A percentile compares a stretch with the other conserved stretches of the same genome.
Conservation (phyloP, 2,888 invertebrate species). For the Spilosoma lubricipeda region DNA sequence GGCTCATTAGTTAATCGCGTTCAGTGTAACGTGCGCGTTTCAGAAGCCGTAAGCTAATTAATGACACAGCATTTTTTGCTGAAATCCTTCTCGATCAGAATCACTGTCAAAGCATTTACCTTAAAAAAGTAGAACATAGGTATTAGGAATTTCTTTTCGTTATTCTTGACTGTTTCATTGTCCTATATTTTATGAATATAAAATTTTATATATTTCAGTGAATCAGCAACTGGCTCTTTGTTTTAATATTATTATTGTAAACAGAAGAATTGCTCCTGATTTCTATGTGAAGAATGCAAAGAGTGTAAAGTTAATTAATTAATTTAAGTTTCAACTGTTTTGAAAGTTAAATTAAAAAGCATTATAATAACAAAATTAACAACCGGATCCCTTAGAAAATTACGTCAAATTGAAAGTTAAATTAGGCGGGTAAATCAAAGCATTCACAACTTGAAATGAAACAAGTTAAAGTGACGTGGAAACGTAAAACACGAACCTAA, state of each 20-base stretch:
- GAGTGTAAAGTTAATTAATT: not conserved
- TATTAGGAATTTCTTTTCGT: not conserved
- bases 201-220: too few relatives aligned
- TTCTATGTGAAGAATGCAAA: not conserved
- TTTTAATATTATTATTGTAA: not conserved
- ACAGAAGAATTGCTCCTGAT: not conserved
- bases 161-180: not conserved
- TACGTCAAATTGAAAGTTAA: constrained; percentile 46
- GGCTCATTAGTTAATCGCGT: not conserved
- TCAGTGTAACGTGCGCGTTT: not conserved
- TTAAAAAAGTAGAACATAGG: not conserved
- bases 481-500: constrained; percentile 46
- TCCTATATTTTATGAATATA: not conserved
- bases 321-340: not conserved
- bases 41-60: not conserved
- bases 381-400: constrained; percentile 31
- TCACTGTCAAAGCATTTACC: not conserved
- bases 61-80: not conserved
- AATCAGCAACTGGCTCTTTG: not conserved
- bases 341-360: constrained; percentile 17
- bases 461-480: constrained; percentile 44
- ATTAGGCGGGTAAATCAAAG: constrained; percentile 44
- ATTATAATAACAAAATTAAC: constrained; percentile 30
- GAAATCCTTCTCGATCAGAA: not conserved
- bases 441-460: constrained; percentile 42